Conservation (phyloP, 2,797 vertebrate species). For the Chiloscyllium punctatum region DNA sequence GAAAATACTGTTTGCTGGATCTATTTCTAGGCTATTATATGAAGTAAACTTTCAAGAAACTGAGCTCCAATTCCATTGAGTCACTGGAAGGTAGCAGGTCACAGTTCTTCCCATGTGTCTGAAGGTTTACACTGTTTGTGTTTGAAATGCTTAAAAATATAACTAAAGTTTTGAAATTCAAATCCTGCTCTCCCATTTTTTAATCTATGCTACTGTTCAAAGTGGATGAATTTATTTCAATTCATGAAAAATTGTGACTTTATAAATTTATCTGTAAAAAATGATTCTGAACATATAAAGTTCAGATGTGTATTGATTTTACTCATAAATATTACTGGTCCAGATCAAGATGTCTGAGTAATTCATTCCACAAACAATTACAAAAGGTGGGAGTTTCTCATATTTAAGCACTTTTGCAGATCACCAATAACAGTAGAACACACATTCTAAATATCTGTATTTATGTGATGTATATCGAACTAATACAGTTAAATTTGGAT, state of each 20-base stretch:
- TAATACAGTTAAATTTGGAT: neutral
- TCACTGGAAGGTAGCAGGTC: neutral
- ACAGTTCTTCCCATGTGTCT: neutral
- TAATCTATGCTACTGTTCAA: neutral
- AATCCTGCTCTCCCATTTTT: neutral
- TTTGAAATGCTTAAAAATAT: neutral
- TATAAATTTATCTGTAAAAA: neutral
- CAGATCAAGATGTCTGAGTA: neutral
- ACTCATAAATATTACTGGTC: neutral
- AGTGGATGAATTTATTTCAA: neutral
- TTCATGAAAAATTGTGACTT: neutral
- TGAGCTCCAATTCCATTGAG: neutral
- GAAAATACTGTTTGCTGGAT: neutral
- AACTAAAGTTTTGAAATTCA: neutral
- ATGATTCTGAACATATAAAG: neutral
- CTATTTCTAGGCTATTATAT: neutral
- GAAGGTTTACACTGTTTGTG: neutral
- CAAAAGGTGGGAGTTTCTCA: neutral
- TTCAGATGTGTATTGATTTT: neutral
- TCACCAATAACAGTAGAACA: neutral
- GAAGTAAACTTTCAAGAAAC: neutral
- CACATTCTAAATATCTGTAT: neutral
- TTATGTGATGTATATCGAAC: neutral
- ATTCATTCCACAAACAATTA: neutral
- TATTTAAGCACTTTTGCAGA: neutral